phyloP scores from a whole-genome alignment of 30 jellyfish, hydroid and myxozoan species.

The Turritopsis rubra region DNA sequence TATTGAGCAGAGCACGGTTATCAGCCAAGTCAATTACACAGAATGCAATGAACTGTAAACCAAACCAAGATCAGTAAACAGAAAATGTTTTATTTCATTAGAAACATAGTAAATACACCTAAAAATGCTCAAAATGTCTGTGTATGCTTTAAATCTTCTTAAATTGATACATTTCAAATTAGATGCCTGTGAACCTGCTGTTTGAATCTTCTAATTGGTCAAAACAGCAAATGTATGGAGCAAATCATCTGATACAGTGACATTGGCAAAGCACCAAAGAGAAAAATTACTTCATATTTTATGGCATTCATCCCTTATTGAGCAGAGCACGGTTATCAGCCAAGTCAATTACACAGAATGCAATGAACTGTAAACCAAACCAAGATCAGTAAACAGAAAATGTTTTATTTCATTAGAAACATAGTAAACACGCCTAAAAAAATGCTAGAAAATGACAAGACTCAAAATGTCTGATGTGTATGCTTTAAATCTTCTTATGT shows the following conservation, averaged over 20 bases:
- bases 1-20: conserved; percentile 3
- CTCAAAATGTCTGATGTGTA: too few species aligned
- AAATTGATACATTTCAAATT: too few species aligned
- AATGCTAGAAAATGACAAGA: too few species aligned
- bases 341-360: conserved; percentile 10
- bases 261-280: neutral
- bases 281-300: neutral
- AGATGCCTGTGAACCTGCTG: too few species aligned
- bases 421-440: too few species aligned
- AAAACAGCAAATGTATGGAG: neutral
- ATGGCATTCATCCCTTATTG: conserved; percentile 15
- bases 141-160: too few species aligned
- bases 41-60: neutral
- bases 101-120: too few species aligned
- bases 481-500: too few species aligned
- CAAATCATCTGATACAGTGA: neutral
- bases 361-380: neutral
- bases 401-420: too few species aligned
- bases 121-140: too few species aligned
- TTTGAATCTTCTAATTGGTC: too few species aligned
- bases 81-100: too few species aligned
- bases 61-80: neutral
- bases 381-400: neutral
- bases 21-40: neutral
- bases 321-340: neutral